These are phyloP conservation scores for Diplazon laetatorius DNA, from an alignment of 2,888 invertebrate species.

Conservation along the genomic window DNA sequence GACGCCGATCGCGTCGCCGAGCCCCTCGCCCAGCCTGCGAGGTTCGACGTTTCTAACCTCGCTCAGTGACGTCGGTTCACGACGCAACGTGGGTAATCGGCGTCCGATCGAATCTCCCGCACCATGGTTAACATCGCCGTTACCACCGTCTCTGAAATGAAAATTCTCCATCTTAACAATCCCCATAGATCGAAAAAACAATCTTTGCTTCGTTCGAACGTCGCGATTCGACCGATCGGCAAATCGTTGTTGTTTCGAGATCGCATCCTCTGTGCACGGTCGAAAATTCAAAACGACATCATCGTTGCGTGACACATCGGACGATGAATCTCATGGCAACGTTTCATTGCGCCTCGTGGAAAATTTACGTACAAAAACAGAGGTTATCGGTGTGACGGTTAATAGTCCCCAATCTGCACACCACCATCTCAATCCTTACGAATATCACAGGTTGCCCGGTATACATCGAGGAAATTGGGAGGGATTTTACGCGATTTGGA, in stretches of 20 bases:
- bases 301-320: no score
- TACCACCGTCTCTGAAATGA: conserved; percentile 80
- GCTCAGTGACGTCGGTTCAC: conserved; percentile 73
- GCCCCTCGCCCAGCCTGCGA: conserved; percentile 25
- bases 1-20: conserved; percentile 37
- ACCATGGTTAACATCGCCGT: conserved; percentile 73
- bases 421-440: conserved; percentile 31
- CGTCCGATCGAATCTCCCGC: conserved; percentile 70
- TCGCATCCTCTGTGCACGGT: no score
- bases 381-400: conserved; percentile 3
- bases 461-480: conserved; percentile 1
- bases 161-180: conserved; percentile 74
- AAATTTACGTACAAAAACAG: conserved; percentile 7
- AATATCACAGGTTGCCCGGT: conserved; percentile 28
- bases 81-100: conserved; percentile 75
- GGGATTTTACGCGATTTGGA: neutral
- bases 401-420: conserved; percentile 6
- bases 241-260: conserved; percentile 15
- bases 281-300: no score
- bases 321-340: neutral
- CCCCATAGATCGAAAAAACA: conserved; percentile 63
- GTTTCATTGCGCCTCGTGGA: no score
- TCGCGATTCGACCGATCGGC: neutral
- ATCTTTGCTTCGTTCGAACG: conserved; percentile 57
- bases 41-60: neutral